Conservation (phyloP, 1,140 invertebrate genomes). For the Bombus polaris region DNA sequence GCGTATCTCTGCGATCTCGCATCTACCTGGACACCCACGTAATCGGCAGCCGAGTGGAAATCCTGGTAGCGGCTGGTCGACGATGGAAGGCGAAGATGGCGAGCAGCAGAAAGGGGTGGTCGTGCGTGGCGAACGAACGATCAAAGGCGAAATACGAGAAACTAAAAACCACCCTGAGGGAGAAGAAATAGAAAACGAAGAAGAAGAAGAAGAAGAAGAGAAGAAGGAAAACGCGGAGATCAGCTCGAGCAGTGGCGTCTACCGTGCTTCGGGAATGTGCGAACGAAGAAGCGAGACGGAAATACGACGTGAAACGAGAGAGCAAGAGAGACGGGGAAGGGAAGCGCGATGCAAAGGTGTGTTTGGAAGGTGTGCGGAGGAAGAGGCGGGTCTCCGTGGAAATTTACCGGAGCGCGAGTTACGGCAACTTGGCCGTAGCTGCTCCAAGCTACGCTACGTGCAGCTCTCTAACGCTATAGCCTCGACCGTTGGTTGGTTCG, state of each 20-base stretch:
- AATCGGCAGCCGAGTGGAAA: constrained; percentile 65
- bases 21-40: constrained; percentile 54
- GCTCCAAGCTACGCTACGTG: constrained; percentile 27
- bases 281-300: background rate
- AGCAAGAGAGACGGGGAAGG: constrained; percentile 18
- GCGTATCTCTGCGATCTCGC: constrained; percentile 41
- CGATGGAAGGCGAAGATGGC: background rate
- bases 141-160: background rate
- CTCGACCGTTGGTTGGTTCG: background rate
- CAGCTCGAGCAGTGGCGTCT: background rate
- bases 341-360: constrained; percentile 26
- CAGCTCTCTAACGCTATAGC: background rate
- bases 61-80: constrained; percentile 56
- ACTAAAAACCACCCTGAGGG: too few species aligned
- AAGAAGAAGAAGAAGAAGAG: too few species aligned
- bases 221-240: constrained; percentile 24
- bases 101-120: background rate
- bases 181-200: background rate
- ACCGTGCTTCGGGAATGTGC: background rate
- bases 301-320: too few species aligned
- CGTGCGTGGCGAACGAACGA: background rate
- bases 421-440: constrained; percentile 67
- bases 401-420: constrained; percentile 75
- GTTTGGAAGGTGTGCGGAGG: constrained; percentile 22
- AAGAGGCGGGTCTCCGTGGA: constrained; percentile 69